Conservation (phyloP, 2,888 invertebrate species). For the Lasioglossum zephyrum region DNA sequence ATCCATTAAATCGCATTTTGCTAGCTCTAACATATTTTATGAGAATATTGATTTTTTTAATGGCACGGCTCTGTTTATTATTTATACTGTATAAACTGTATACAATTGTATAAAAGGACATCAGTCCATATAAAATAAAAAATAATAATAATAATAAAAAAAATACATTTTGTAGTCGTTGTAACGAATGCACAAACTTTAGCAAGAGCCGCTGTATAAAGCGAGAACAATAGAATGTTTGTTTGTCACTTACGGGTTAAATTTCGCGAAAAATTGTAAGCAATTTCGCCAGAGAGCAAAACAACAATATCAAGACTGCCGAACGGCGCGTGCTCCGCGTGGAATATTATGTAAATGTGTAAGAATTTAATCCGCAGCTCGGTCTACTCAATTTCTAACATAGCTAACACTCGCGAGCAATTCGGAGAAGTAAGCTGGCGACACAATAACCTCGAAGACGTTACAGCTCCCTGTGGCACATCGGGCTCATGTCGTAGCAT, state of each 20-base stretch:
- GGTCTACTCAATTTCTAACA: background rate
- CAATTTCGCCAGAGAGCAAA: background rate
- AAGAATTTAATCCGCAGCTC: background rate
- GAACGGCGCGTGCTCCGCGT: background rate
- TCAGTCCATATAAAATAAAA: too few species aligned
- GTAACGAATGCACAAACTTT: too few species aligned
- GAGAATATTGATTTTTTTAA: too few species aligned
- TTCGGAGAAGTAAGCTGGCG: background rate
- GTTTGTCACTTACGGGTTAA: background rate
- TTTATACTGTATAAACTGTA: too few species aligned
- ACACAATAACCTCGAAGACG: conserved; percentile 43
- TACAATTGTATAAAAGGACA: too few species aligned
- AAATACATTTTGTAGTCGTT: too few species aligned
- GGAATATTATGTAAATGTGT: background rate
- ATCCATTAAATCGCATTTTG: too few species aligned
- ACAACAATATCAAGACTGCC: background rate
- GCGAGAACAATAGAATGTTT: too few species aligned
- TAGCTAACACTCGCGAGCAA: background rate
- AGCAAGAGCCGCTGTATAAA: too few species aligned
- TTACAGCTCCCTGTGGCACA: conserved; percentile 3
- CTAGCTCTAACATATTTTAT: too few species aligned
- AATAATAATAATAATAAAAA: too few species aligned
- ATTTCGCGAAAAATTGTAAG: background rate
- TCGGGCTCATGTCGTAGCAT: conserved; percentile 35
- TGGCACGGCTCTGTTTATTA: too few species aligned